Conservation (phyloP, 2,888 invertebrate species). For the Euphydryas editha region DNA sequence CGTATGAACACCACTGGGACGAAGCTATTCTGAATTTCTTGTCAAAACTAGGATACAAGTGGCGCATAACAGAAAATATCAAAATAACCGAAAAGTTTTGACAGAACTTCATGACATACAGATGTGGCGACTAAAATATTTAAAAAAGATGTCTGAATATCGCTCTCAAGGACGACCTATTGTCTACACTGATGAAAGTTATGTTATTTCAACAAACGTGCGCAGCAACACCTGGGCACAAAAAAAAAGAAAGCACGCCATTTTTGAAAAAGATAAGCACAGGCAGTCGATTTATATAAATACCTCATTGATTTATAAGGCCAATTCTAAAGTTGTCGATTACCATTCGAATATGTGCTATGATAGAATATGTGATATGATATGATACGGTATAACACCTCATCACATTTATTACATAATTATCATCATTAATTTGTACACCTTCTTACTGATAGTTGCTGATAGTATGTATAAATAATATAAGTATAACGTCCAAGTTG, state of each 20-base stretch:
- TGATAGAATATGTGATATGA: no score
- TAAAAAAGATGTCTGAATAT: constrained; percentile 32
- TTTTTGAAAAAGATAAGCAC: constrained; percentile 37
- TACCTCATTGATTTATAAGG: constrained; percentile 43
- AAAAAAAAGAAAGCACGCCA: constrained; percentile 26
- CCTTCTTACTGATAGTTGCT: no score
- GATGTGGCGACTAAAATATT: no score
- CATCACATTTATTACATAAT: no score
- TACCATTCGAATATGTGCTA: constrained; percentile 44
- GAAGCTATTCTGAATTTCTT: neutral
- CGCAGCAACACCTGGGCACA: constrained; percentile 37
- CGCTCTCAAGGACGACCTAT: constrained; percentile 40
- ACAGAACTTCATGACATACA: no score
- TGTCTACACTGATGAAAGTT: constrained; percentile 45
- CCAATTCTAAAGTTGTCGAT: constrained; percentile 40
- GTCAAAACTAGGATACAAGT: neutral
- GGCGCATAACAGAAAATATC: no score
- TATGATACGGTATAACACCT: no score
- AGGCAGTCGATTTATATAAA: constrained; percentile 43
- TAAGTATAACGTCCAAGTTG: no score
- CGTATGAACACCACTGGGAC: neutral
- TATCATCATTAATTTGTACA: no score
- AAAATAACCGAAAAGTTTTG: no score
- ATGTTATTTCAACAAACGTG: constrained; percentile 38
- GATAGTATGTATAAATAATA: no score